Conservation (phyloP, 2,797 vertebrate genomes). For the Melanotaenia boesemani region DNA sequence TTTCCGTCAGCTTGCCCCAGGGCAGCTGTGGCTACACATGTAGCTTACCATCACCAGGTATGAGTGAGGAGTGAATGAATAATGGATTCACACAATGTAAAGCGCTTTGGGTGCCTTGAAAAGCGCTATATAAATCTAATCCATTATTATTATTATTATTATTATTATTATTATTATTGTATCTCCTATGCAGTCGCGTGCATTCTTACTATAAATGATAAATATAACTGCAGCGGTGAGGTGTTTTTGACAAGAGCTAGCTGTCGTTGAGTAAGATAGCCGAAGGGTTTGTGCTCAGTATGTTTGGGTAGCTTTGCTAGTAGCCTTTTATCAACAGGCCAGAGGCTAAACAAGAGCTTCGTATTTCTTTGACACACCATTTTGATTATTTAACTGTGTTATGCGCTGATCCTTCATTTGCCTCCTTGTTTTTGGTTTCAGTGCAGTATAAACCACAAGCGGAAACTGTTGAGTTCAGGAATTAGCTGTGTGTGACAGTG, state of each 20-base stretch:
- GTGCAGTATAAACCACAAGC: not conserved
- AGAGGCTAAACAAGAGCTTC: not conserved
- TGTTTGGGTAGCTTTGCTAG: not conserved
- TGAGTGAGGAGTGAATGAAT: too few species aligned
- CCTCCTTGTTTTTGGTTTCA: not conserved
- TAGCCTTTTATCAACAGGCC: not conserved
- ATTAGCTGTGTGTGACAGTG: not conserved
- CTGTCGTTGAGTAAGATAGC: not conserved
- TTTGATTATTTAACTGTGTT: not conserved
- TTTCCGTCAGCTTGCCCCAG: too few species aligned
- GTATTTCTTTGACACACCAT: not conserved
- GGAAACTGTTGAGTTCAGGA: not conserved
- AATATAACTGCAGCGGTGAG: not conserved
- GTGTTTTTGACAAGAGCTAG: not conserved
- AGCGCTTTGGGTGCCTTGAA: too few species aligned
- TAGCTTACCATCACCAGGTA: too few species aligned
- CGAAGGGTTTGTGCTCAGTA: not conserved
- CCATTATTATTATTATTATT: too few species aligned
- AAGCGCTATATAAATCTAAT: too few species aligned
- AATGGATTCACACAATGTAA: too few species aligned
- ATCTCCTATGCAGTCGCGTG: not conserved
- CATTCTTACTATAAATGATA: not conserved
- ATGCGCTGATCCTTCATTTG: not conserved
- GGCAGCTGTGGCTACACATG: too few species aligned
- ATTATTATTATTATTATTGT: too few species aligned